Base-by-base conservation (phyloP, 2,888 invertebrate genomes). In the Drosophila anomelani region DNA sequence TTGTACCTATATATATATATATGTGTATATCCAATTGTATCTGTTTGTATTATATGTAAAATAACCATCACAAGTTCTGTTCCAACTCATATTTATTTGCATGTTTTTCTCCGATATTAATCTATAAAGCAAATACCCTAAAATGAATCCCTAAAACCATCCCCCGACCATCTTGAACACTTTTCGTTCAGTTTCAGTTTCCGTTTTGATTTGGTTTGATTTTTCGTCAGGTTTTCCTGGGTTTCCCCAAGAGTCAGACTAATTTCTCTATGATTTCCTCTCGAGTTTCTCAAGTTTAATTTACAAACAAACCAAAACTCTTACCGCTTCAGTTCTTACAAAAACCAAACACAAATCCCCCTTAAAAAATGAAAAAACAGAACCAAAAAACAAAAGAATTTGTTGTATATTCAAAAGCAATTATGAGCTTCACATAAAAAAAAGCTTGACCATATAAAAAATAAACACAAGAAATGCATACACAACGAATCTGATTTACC, bases 391-490 rank as follows among this genome's bases (percentile, higher is more conserved):
- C 49, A 67, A 55, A 68, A 41, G 47, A 72, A 71, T 64, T 75
- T 59, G 44, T 68, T 72, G 68, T 81, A 73, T 75, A 70, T 71
- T 57, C 58, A 60, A 82, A 81, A 56, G 36, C 61, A 58, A 59
- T 69, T 80, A 69, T 66, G 63, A 78, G 78, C 81, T 81, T 84
- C 59, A 81, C 84, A 75, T 80, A 47, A 66, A 66, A 82, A 63
- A 80, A 66, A 69, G 61, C 62, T 62, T 68, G 77, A 63, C 66
- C 60, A 71, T 75, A 69, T 68, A 80, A 78, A 88, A 47, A 80
- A 78, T 85, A 47, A 64, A 59, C 49, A 69, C 55, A 69, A 58
- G 34, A 71, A 54, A 71, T 59, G 39, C 46, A 75, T 69, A 75
- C 69, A 77, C 71, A 67, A 47, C 44, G 51, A 73, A 69, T 66